Evolutionary conservation across 2,113 vertebrate species (phyloP).

Genomic region (Turdus rufiventris): DNA sequence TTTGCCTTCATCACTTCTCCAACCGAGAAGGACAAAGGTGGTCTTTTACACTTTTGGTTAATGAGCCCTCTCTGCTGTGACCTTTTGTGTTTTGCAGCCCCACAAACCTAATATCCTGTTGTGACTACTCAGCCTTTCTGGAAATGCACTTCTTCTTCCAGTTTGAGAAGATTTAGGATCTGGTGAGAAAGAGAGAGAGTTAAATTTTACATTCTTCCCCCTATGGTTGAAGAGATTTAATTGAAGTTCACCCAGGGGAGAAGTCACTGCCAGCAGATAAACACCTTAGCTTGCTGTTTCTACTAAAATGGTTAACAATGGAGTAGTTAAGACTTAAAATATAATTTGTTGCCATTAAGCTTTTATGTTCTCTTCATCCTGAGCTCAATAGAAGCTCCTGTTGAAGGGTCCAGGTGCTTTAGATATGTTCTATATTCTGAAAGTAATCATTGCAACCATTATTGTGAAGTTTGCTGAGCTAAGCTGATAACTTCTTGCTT

Average conservation of each 20-base stretch:
- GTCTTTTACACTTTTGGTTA: conserved; percentile 10
- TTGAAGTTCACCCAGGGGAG: conserved; percentile 25
- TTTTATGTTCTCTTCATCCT: conserved; percentile 28
- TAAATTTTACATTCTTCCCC: conserved; percentile 4
- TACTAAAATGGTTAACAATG: conserved; percentile 24
- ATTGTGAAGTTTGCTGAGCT: not conserved
- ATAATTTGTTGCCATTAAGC: conserved; percentile 46
- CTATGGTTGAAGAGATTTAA: conserved; percentile 13
- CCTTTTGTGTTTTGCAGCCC: conserved; percentile 13
- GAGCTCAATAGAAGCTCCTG: not conserved
- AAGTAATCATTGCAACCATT: not conserved
- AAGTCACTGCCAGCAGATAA: conserved; percentile 29
- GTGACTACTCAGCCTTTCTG: conserved; percentile 9
- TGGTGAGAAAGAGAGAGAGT: not conserved
- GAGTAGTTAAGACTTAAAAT: conserved; percentile 44
- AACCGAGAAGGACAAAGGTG: not conserved
- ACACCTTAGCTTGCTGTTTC: conserved; percentile 55
- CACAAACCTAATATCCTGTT: conserved; percentile 14
- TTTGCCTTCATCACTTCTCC: not conserved
- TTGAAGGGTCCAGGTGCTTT: not conserved
- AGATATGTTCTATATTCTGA: not conserved
- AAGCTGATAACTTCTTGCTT: not conserved
- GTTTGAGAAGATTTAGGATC: conserved; percentile 39
- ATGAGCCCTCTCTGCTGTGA: not conserved
- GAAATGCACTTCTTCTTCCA: conserved; percentile 9